A percentile compares a stretch with the other conserved stretches of the same genome.
Conservation (phyloP, 2,888 invertebrate genomes). For the Agrotis exclamationis region DNA sequence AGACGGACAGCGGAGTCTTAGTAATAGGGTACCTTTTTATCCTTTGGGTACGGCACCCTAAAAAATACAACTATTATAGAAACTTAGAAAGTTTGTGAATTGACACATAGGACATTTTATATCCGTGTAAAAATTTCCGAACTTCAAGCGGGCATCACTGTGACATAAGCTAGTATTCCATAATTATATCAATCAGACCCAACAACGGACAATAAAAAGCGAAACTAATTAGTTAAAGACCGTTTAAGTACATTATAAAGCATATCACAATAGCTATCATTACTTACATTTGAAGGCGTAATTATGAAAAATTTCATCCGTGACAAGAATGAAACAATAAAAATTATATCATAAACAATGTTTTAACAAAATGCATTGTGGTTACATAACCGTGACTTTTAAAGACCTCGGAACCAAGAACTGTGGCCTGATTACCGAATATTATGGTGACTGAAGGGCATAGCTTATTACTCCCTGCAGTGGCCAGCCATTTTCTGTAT, state of each 20-base stretch:
- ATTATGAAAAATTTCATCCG: conserved; percentile 23
- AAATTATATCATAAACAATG: background rate
- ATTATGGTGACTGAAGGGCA: background rate
- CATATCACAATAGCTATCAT: conserved; percentile 14
- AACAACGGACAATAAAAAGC: conserved; percentile 12
- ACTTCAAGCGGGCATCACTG: too few relatives aligned
- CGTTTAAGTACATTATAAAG: background rate
- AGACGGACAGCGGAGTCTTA: too few relatives aligned
- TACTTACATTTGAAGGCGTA: background rate
- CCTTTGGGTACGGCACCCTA: too few relatives aligned
- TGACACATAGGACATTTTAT: too few relatives aligned
- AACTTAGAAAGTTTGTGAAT: too few relatives aligned
- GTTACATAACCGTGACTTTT: background rate
- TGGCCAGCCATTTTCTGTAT: too few relatives aligned
- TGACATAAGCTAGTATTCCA: too few relatives aligned
- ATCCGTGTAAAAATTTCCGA: too few relatives aligned
- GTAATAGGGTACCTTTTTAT: too few relatives aligned
- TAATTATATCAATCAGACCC: background rate
- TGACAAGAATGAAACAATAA: conserved; percentile 8
- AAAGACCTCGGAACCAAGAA: background rate
- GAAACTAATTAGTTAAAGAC: conserved; percentile 5
- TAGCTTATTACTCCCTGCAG: too few relatives aligned
- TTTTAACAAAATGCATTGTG: conserved; percentile 12
- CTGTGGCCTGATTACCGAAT: background rate
- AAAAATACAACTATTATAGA: too few relatives aligned